These are phyloP conservation scores for Sciurus niger DNA, from an alignment of 2,113 vertebrate species.

Conservation along the genomic window DNA sequence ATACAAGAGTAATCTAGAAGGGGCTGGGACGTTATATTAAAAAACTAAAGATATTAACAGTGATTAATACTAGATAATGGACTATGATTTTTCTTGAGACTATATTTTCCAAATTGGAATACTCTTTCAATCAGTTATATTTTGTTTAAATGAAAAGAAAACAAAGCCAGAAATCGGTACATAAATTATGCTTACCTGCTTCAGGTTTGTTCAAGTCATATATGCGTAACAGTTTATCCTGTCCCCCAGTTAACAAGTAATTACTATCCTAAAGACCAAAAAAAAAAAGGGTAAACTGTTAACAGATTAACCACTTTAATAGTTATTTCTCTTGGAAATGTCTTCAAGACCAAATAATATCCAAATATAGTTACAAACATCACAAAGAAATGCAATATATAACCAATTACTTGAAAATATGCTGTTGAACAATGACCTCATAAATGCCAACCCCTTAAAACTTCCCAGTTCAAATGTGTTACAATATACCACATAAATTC, in stretches of 20 bases:
- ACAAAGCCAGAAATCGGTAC: background rate
- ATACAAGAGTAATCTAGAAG: background rate
- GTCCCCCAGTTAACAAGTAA: slow-evolving; percentile 96
- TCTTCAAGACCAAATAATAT: slow-evolving; percentile 45
- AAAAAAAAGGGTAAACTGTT: slow-evolving; percentile 37
- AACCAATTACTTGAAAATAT: slow-evolving; percentile 9
- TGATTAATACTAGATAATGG: background rate
- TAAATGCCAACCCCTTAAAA: background rate
- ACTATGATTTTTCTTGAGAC: background rate
- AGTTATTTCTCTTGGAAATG: background rate
- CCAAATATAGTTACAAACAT: slow-evolving; percentile 35
- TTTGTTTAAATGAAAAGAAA: slow-evolving; percentile 39
- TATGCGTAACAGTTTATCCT: slow-evolving; percentile 97
- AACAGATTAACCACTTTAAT: slow-evolving; percentile 48
- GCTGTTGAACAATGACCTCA: background rate
- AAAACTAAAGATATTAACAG: slow-evolving; percentile 16
- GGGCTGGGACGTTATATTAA: background rate
- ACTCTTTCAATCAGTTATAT: slow-evolving; percentile 1
- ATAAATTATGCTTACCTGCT: slow-evolving; percentile 90
- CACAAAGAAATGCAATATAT: background rate
- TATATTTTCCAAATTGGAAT: slow-evolving; percentile 22
- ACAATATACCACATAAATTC: background rate
- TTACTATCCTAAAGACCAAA: slow-evolving; percentile 93
- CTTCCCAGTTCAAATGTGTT: background rate
- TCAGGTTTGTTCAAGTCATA: slow-evolving; percentile 97